Evolutionary conservation across 2,113 vertebrate species (phyloP), one percentile per base, ranked within the genome.

Genomic region (Lasiurus cinereus): DNA sequence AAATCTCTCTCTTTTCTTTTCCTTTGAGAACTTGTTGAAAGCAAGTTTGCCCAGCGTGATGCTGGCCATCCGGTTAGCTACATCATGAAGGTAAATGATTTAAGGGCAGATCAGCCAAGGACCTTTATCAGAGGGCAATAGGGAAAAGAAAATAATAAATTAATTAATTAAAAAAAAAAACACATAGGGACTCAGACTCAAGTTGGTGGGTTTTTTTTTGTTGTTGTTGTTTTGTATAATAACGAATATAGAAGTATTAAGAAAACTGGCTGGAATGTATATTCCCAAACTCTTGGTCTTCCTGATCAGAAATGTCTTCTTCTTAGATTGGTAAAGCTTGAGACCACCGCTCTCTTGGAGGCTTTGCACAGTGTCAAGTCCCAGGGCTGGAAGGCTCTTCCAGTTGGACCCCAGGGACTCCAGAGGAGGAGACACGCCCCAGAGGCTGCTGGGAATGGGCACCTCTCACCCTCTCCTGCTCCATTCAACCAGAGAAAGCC

Each of bases 221-320:
- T 79, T 87, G 85, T 29, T 78, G 16, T 54, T 8, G 7, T 54
- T 54, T 54, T 5, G 54, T 31, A 50, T 52, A 83, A 72, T 56
- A 84, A 79, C 29, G 21, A 86, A 83, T 67, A 86, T 14, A 46
- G 16, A 36, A 74, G 66, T 64, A 24, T 36, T 76, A 93, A 43
- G n/a, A 74, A 94, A 96, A 66, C 9, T 46, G 36, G 8, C 43
- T 93, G 31, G 14, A 72, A 88, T 52, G 46, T 24, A 33, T 78
- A 78, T 46, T 86, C 73, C 33, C 64, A 92, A 90, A 83, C 15
- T 96, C 77, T 85, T 85, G 50, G 19, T 92, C 59, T n/a, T 87
- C 24, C 31, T 91, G 46, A 29, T 31, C 18, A 77, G 9, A 83
- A 91, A 94, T 27, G 2, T 8, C 27, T 36, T 88, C 43, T 87